Percentiles rank a stretch among this genome's conserved stretches.
Conservation (phyloP, 1,140 invertebrate genomes). For the Schmidtea mediterranea region DNA sequence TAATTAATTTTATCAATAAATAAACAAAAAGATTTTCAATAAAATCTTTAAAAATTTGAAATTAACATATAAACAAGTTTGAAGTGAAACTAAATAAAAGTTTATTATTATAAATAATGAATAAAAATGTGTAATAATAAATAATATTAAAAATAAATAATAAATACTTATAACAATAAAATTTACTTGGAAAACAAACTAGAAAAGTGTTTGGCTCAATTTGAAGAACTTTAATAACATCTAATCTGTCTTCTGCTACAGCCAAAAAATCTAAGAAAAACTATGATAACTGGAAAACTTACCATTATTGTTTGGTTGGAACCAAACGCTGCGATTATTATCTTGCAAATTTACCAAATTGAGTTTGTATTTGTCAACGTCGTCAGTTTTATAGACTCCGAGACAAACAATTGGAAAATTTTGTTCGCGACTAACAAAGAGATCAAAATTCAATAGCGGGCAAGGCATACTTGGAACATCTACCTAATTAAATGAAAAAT, state of each 20-base stretch:
- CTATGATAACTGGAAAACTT: too few relatives aligned
- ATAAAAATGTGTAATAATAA: too few relatives aligned
- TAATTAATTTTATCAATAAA: too few relatives aligned
- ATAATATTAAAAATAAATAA: too few relatives aligned
- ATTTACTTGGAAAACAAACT: neutral
- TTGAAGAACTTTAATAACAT: slow-evolving; percentile 1
- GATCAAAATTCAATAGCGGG: slow-evolving; percentile 2
- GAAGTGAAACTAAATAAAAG: too few relatives aligned
- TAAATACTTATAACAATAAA: too few relatives aligned
- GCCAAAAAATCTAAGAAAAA: neutral
- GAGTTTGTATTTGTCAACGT: neutral
- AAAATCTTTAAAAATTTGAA: too few relatives aligned
- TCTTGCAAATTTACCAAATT: neutral
- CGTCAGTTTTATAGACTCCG: slow-evolving; percentile 1
- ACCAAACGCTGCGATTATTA: neutral
- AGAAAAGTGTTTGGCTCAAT: neutral
- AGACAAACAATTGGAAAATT: slow-evolving; percentile 4
- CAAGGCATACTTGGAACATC: slow-evolving; percentile 2
- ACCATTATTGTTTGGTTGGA: neutral
- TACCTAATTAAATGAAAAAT: too few relatives aligned
- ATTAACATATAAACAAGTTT: too few relatives aligned
- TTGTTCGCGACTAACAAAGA: neutral
- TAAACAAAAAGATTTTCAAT: too few relatives aligned
- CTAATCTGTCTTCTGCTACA: neutral
- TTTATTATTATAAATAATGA: too few relatives aligned